Evolutionary conservation across 2,797 vertebrate species (phyloP).

Genomic region (Agapornis canus): DNA sequence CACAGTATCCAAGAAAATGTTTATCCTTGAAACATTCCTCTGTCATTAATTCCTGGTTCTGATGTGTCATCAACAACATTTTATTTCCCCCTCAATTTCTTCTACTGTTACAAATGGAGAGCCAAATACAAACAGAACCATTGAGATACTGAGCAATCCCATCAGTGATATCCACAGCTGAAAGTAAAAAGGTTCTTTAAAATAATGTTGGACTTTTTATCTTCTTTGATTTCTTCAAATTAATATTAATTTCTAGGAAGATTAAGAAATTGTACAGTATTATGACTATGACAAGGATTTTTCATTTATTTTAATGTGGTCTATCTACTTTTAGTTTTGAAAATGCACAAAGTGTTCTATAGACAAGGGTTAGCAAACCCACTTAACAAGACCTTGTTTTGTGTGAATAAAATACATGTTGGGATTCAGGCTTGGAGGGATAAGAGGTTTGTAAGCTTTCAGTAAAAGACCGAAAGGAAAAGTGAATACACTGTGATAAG

Average conservation of each 20-base stretch:
- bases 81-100: neutral
- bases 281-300: neutral
- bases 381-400: neutral
- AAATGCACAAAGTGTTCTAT: neutral
- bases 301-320: neutral
- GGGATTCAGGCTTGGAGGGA: neutral
- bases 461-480: conserved; percentile 21
- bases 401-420: neutral
- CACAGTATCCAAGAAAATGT: neutral
- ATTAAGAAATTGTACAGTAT: neutral
- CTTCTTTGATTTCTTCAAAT: neutral
- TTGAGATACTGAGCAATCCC: neutral
- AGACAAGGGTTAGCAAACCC: neutral
- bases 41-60: neutral
- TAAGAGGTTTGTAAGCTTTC: neutral
- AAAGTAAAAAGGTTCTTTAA: neutral
- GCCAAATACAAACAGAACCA: neutral
- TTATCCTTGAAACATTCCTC: neutral
- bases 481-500: neutral
- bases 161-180: neutral
- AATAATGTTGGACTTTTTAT: neutral
- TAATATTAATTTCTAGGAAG: neutral
- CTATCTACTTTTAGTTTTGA: neutral
- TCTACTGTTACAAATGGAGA: fast-evolving
- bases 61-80: neutral